These are phyloP conservation scores for Eumerus sabulonum DNA, from an alignment of 2,888 invertebrate species.

Conservation along the genomic window DNA sequence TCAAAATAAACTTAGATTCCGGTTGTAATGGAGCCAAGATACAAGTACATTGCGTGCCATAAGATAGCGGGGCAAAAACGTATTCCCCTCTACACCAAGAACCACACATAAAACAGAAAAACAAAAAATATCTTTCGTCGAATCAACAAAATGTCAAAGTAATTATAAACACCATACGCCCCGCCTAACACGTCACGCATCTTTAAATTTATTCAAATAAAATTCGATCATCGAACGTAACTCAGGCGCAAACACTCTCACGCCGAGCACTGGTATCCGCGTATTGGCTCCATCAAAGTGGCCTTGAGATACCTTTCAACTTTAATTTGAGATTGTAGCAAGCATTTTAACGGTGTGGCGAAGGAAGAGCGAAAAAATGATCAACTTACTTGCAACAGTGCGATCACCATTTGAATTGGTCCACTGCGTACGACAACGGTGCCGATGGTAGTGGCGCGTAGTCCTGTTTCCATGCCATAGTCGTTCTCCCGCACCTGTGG, in stretches of 20 bases:
- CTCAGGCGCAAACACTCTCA: not conserved
- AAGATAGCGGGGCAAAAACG: too few relatives aligned
- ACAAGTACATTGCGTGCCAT: too few relatives aligned
- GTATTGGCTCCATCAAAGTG: slow-evolving; percentile 31
- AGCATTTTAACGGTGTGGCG: slow-evolving; percentile 13
- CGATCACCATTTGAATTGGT: slow-evolving; percentile 91
- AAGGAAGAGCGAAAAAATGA: slow-evolving; percentile 12
- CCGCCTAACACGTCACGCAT: slow-evolving; percentile 36
- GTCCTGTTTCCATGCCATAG: slow-evolving; percentile 65
- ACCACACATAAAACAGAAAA: too few relatives aligned
- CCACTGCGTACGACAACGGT: slow-evolving; percentile 95
- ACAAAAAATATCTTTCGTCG: too few relatives aligned
- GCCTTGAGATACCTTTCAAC: slow-evolving; percentile 46
- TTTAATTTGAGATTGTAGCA: slow-evolving; percentile 56
- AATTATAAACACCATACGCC: slow-evolving; percentile 8
- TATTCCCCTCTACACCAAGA: too few relatives aligned
- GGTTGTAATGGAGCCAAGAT: too few relatives aligned
- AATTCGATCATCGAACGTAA: slow-evolving; percentile 50
- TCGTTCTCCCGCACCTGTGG: slow-evolving; percentile 69
- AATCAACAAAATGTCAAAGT: slow-evolving; percentile 3
- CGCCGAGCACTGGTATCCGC: slow-evolving; percentile 10
- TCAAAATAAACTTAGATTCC: too few relatives aligned
- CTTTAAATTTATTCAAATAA: slow-evolving; percentile 49
- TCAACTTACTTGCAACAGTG: slow-evolving; percentile 88
- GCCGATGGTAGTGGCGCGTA: slow-evolving; percentile 89